Conservation (phyloP, 2,113 vertebrate genomes). For the Dromas ardeola region DNA sequence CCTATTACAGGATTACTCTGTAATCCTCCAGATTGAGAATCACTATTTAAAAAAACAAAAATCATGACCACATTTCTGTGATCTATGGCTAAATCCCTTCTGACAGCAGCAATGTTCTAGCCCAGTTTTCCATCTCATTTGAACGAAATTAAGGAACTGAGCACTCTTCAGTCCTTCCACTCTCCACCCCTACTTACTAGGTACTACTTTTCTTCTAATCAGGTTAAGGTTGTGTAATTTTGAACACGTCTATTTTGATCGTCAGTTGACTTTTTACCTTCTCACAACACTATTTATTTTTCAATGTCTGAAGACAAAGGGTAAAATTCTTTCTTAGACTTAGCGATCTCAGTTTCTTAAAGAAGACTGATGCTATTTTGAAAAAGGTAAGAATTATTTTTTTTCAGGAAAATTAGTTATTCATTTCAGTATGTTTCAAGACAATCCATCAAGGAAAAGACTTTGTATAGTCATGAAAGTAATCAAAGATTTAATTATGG, state of each 20-base stretch:
- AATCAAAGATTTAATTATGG: conserved; percentile 15
- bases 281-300: background rate
- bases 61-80: background rate
- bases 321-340: background rate
- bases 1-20: too few relatives aligned
- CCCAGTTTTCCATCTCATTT: background rate
- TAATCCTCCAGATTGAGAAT: background rate
- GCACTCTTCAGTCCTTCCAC: background rate
- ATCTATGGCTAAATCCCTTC: background rate
- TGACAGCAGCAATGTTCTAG: background rate
- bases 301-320: background rate
- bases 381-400: background rate
- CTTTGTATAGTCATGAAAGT: conserved; percentile 21
- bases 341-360: background rate
- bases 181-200: background rate
- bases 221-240: background rate
- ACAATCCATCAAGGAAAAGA: conserved; percentile 9
- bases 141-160: background rate
- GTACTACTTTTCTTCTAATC: background rate
- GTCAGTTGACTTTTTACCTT: background rate
- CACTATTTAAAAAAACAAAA: background rate
- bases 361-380: conserved; percentile 1
- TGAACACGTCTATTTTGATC: background rate
- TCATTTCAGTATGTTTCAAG: background rate
- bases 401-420: background rate